Evolutionary conservation across 2,888 invertebrate species (phyloP).

Genomic region (Creontiades dilutus): DNA sequence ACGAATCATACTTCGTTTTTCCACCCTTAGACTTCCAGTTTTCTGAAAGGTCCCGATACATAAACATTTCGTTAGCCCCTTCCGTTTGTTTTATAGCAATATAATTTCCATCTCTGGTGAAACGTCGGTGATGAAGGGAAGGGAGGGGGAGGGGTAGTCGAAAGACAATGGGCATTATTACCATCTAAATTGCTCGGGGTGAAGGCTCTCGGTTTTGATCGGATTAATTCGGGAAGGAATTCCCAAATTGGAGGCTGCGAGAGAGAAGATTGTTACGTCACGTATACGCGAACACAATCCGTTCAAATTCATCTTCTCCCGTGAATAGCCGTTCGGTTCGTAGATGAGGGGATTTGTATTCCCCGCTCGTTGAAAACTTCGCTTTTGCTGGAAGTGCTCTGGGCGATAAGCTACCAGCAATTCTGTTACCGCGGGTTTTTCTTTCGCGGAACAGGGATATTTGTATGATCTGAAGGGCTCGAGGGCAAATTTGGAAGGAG

Average conservation of each 20-base stretch:
- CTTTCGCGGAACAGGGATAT: too few relatives aligned
- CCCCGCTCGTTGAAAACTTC: not conserved
- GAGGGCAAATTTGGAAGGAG: too few relatives aligned
- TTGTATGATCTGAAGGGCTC: too few relatives aligned
- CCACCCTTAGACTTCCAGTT: too few relatives aligned
- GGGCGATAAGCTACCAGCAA: too few relatives aligned
- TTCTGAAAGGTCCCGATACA: not conserved
- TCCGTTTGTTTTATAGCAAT: constrained; percentile 1
- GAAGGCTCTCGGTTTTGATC: not conserved
- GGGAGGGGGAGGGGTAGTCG: too few relatives aligned
- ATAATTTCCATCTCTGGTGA: not conserved
- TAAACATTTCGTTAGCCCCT: not conserved
- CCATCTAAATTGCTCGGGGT: not conserved
- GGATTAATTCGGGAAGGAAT: constrained; percentile 1
- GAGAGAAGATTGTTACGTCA: not conserved
- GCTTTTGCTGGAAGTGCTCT: too few relatives aligned
- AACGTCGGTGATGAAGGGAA: not conserved
- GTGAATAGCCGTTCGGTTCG: not conserved
- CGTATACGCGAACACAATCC: not conserved
- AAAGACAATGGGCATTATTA: not conserved
- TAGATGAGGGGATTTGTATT: not conserved
- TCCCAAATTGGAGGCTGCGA: not conserved
- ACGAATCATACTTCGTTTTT: too few relatives aligned
- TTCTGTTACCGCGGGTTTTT: too few relatives aligned
- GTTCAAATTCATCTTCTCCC: not conserved